Evolutionary conservation across 30 jellyfish, hydroid and myxozoan species (phyloP).

Genomic region (Aurelia sp.): DNA sequence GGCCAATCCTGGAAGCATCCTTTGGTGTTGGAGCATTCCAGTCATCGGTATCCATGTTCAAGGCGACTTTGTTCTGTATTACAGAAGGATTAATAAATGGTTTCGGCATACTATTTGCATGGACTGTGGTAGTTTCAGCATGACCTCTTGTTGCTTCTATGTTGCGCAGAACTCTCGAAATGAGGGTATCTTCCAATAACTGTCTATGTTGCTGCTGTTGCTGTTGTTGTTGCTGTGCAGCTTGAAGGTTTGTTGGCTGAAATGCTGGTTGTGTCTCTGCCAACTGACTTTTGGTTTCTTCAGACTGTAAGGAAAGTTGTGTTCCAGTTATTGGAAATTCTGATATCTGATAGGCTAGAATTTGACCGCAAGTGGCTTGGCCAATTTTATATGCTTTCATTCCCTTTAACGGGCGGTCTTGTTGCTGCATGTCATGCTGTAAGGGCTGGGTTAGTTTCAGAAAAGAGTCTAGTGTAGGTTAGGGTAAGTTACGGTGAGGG

Average conservation of each 20-base stretch:
- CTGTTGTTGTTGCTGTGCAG: not conserved
- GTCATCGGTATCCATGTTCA: not conserved
- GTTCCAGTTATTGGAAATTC: not conserved
- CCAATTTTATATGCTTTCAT: no score
- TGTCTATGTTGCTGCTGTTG: not conserved
- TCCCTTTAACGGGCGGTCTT: no score
- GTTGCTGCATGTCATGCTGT: no score
- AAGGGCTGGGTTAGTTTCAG: no score
- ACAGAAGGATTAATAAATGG: constrained; percentile 14
- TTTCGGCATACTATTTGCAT: constrained; percentile 7
- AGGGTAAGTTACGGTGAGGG: no score
- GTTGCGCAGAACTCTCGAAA: constrained; percentile 20
- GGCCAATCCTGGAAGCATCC: not conserved
- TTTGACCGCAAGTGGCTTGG: no score
- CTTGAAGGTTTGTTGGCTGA: not conserved
- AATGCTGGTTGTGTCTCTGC: no score
- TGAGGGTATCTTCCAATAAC: not conserved
- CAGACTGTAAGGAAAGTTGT: not conserved
- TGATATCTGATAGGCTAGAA: no score
- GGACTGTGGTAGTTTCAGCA: not conserved
- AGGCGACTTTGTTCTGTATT: not conserved
- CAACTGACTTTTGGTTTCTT: no score
- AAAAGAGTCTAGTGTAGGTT: no score
- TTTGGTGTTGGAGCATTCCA: constrained; percentile 22
- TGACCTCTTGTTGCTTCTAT: constrained; percentile 12